Conservation (phyloP, 2,113 vertebrate species). For the Empidonax traillii region DNA sequence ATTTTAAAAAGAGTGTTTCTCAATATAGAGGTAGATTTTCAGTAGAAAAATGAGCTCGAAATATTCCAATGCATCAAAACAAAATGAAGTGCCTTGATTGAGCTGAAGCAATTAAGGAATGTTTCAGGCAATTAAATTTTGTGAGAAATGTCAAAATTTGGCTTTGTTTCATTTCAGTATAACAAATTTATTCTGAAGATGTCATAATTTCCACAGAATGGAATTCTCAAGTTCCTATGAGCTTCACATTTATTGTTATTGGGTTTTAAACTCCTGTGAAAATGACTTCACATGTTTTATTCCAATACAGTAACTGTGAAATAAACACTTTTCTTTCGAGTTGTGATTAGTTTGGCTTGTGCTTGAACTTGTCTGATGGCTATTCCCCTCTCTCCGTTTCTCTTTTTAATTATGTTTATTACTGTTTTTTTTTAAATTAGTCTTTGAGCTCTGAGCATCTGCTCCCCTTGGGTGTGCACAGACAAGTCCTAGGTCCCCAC, state of each 20-base stretch:
- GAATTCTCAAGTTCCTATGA: slow-evolving; percentile 18
- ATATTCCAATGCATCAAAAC: slow-evolving; percentile 30
- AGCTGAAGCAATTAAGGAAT: slow-evolving; percentile 47
- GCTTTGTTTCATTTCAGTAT: slow-evolving; percentile 33
- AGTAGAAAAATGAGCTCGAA: neutral
- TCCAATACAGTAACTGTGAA: neutral
- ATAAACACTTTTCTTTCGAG: neutral
- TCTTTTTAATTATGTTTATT: slow-evolving; percentile 2
- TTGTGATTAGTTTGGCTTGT: neutral
- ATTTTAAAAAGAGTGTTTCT: neutral
- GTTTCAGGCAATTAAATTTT: slow-evolving; percentile 51
- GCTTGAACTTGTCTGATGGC: slow-evolving; percentile 10
- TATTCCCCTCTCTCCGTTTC: neutral
- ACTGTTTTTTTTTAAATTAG: neutral
- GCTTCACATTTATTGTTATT: slow-evolving; percentile 5
- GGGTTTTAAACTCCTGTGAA: slow-evolving; percentile 22
- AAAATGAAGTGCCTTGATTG: slow-evolving; percentile 42
- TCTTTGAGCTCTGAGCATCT: neutral
- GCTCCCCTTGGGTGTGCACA: neutral
- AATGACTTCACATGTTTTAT: slow-evolving; percentile 45
- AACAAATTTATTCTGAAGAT: slow-evolving; percentile 9
- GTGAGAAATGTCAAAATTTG: slow-evolving; percentile 8
- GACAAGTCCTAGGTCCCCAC: neutral
- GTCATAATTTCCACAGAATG: slow-evolving; percentile 11
- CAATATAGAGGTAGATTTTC: neutral